Evolutionary conservation across 2,113 vertebrate genomes (phyloP).

Genomic region (Alethe diademata): DNA sequence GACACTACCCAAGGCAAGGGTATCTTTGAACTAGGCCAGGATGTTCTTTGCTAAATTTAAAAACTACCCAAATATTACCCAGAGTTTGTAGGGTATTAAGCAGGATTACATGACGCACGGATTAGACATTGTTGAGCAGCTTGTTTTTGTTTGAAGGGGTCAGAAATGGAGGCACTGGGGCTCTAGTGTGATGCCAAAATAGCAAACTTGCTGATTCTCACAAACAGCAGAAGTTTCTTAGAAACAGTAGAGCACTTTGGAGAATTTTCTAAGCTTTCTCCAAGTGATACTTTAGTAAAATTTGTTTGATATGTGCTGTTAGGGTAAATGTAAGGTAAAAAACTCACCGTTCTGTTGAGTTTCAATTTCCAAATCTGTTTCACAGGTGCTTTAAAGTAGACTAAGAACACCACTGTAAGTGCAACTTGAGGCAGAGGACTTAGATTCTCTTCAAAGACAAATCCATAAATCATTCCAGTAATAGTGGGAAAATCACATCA

Average conservation of each 20-base stretch:
- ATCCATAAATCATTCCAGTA: background rate
- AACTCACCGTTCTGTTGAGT: background rate
- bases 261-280: background rate
- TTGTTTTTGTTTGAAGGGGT: conserved; percentile 76
- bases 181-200: background rate
- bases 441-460: background rate
- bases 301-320: background rate
- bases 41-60: conserved; percentile 80
- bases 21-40: conserved; percentile 79
- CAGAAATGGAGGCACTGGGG: conserved; percentile 36
- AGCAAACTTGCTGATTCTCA: background rate
- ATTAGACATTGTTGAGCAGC: conserved; percentile 80
- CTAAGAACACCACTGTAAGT: background rate
- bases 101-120: conserved; percentile 78
- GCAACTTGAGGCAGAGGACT: background rate
- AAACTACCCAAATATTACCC: conserved; percentile 76
- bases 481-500: background rate
- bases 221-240: background rate
- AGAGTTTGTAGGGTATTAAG: conserved; percentile 80
- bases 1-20: background rate
- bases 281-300: background rate
- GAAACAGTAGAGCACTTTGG: background rate
- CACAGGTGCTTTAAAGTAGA: background rate
- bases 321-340: background rate
- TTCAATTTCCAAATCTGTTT: background rate